These are phyloP conservation scores for Tineola bisselliella DNA, from an alignment of 2,888 invertebrate genomes.

Conservation along the genomic window DNA sequence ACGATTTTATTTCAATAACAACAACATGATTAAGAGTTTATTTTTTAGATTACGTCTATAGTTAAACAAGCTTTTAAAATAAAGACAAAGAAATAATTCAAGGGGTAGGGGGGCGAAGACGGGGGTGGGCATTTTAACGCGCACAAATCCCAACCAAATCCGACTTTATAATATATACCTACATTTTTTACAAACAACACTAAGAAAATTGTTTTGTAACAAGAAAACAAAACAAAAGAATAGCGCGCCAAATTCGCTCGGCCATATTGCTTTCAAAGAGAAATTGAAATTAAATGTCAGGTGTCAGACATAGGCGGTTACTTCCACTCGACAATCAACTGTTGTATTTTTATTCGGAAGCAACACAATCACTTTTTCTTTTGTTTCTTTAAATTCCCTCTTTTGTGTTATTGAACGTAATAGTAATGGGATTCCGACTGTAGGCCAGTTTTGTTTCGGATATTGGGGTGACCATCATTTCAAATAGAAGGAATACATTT, in stretches of 20 bases:
- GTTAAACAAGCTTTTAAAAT: no score
- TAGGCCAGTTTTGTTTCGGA: background rate
- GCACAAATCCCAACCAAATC: background rate
- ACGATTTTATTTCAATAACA: no score
- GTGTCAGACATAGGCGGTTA: constrained; percentile 18
- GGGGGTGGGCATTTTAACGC: no score
- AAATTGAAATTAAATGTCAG: constrained; percentile 46
- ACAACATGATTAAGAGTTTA: no score
- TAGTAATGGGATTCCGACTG: background rate
- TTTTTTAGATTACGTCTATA: no score
- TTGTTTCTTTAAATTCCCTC: constrained; percentile 2
- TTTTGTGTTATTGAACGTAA: constrained; percentile 2
- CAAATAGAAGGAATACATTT: no score
- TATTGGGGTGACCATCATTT: background rate
- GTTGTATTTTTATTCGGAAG: background rate
- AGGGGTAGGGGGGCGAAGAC: background rate
- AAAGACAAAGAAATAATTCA: background rate
- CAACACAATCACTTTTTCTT: background rate
- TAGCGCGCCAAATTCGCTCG: background rate
- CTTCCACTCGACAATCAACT: background rate
- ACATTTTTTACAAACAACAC: background rate
- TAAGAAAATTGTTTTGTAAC: background rate
- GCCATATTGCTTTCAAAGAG: constrained; percentile 26
- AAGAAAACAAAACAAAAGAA: background rate
- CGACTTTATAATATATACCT: background rate